These are phyloP conservation scores for Brachionichthys hirsutus DNA, from an alignment of 2,113 vertebrate genomes.

Conservation along the genomic window DNA sequence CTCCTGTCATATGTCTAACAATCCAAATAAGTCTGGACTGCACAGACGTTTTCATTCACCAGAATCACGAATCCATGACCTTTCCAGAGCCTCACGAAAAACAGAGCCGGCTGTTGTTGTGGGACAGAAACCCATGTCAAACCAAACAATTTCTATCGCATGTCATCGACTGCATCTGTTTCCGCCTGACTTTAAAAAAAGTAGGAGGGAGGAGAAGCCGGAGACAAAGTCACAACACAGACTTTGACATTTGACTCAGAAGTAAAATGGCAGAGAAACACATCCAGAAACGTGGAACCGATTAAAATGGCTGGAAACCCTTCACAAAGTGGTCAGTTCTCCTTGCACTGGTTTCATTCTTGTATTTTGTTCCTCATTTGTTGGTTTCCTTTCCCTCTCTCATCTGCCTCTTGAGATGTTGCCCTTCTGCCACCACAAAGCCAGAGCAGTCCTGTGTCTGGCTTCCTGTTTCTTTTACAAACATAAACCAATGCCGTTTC, in stretches of 20 bases:
- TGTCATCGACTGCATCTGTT: background rate
- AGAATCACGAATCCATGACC: slow-evolving; percentile 1
- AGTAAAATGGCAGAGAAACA: slow-evolving; percentile 15
- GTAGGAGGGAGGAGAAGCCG: background rate
- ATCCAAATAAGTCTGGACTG: slow-evolving; percentile 2
- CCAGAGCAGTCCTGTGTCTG: slow-evolving; percentile 53
- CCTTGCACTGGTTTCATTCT: slow-evolving; percentile 30
- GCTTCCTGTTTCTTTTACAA: slow-evolving; percentile 68
- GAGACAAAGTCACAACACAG: background rate
- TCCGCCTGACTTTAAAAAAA: background rate
- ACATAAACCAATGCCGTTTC: slow-evolving; percentile 38
- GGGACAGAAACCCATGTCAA: slow-evolving; percentile 3
- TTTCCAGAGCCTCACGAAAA: slow-evolving; percentile 5
- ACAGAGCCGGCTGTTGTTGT: slow-evolving; percentile 4
- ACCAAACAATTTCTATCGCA: background rate
- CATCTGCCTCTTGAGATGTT: slow-evolving; percentile 49
- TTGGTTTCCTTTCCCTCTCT: slow-evolving; percentile 49
- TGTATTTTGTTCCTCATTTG: slow-evolving; percentile 56
- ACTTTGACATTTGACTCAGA: background rate
- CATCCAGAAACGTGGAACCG: slow-evolving; percentile 11
- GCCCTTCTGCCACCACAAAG: slow-evolving; percentile 58
- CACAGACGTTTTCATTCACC: background rate
- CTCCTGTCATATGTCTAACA: too few relatives aligned
- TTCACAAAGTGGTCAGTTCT: slow-evolving; percentile 34
- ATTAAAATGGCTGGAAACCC: slow-evolving; percentile 28